Evolutionary conservation across 2,113 vertebrate species (phyloP).

Genomic region (Prionailurus viverrinus): DNA sequence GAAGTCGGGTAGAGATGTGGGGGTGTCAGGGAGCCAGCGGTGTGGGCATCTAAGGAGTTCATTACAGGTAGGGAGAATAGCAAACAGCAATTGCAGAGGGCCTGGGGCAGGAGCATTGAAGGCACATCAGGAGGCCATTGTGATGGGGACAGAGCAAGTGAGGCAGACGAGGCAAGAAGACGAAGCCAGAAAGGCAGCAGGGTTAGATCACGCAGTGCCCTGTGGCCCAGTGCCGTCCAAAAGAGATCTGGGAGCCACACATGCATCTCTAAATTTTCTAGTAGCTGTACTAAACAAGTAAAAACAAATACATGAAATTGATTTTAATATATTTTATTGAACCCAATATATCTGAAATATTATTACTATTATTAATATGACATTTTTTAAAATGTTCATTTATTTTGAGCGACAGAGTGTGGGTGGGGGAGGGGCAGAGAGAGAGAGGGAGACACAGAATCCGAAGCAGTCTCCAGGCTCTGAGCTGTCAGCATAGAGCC

Average conservation of each 20-base stretch:
- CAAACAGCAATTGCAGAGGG: not conserved
- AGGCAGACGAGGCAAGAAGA: not conserved
- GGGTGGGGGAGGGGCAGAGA: too few relatives aligned
- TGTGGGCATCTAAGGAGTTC: not conserved
- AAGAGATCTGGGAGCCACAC: not conserved
- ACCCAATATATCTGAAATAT: not conserved
- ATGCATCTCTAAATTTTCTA: not conserved
- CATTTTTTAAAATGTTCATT: too few relatives aligned
- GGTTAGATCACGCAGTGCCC: fast-evolving
- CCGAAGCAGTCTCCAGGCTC: too few relatives aligned
- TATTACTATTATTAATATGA: too few relatives aligned
- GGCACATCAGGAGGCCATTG: not conserved
- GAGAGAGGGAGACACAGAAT: too few relatives aligned
- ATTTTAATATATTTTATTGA: not conserved
- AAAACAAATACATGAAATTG: not conserved
- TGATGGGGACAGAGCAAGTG: not conserved
- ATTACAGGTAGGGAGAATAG: not conserved
- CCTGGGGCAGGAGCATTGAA: not conserved
- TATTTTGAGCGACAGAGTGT: too few relatives aligned
- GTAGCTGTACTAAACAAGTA: not conserved
- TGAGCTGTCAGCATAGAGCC: too few relatives aligned
- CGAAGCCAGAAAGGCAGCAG: not conserved
- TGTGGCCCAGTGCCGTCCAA: fast-evolving
- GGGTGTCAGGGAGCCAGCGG: not conserved
- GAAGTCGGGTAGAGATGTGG: not conserved